Base-by-base conservation (phyloP, 2,888 invertebrate species). In the Charanyca ferruginea region DNA sequence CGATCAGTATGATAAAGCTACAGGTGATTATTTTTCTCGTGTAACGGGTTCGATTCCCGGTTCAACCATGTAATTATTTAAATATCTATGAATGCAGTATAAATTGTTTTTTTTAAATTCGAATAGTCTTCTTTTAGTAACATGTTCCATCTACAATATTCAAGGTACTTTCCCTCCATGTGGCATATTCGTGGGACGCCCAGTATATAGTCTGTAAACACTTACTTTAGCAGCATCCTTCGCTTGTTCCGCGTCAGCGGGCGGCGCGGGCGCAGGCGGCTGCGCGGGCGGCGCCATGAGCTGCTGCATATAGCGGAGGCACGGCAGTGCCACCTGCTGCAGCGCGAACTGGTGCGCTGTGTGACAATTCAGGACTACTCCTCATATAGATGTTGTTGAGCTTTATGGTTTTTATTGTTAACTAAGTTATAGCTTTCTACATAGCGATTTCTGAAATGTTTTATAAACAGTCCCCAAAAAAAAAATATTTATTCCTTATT, bases 281-380 rank as follows among this genome's bases (percentile, higher is more conserved):
- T 22, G 3, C 4, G 52, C 49, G 3, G 86, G 64, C 0, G 92
- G 80, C 18, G 97, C 97, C 90, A 99, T 98, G 16, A 98, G 94
- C 69, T 97, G 97, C 85, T 98, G 98, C 90, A 99, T 96, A 81
- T 99, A 99, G 80, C 98, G 98, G 73, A 99, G 95, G 90, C 99
- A 99, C 0, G 99, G 99, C 75, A 99, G 95, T 73, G 99, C 98
- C 20, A 99, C 97, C 69, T 98, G 98, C 87, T 98, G 98, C 96
- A 98, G 97, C 0, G 99, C 98, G 58, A 98, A 97, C 84, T 98
- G 98, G 71, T 97, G 97, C 0, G 98, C 97, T 90, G 97, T 82
- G 74, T 80, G 80, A 57, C 74, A 81, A 49, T 63, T 66, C 55
- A 81, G 61, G 60, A 82, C 80, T 80, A 73, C 77, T 66, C 54